Percentiles rank a stretch among this genome's conserved stretches.
Evolutionary conservation across 30 jellyfish, hydroid and myxozoan genomes (phyloP).

Genomic region (Nemopilema nomurai): DNA sequence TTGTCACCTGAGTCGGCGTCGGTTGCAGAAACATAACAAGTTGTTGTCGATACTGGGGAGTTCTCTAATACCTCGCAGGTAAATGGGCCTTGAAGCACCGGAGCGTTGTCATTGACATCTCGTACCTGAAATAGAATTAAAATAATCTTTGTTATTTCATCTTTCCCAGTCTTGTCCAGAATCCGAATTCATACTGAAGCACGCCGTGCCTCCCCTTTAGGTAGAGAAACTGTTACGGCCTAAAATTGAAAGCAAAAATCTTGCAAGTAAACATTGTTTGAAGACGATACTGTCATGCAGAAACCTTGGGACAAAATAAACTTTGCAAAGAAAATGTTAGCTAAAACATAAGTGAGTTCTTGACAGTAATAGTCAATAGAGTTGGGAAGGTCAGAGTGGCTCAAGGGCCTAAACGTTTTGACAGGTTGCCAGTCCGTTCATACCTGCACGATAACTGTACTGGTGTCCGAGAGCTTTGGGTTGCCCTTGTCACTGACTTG

Average conservation of each 20-base stretch:
- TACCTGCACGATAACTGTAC: slow-evolving; percentile 23
- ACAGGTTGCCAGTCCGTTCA: too few species aligned
- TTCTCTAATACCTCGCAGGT: slow-evolving; percentile 65
- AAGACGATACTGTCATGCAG: too few species aligned
- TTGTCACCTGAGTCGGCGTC: slow-evolving; percentile 81
- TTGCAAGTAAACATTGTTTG: too few species aligned
- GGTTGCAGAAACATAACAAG: slow-evolving; percentile 66
- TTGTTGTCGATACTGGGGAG: slow-evolving; percentile 44
- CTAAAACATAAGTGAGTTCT: too few species aligned
- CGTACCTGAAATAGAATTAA: slow-evolving; percentile 2
- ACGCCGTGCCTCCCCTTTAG: slow-evolving; percentile 7
- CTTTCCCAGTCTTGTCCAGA: too few species aligned
- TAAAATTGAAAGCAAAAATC: not conserved
- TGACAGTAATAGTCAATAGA: too few species aligned
- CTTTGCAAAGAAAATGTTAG: too few species aligned
- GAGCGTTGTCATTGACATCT: slow-evolving; percentile 90
- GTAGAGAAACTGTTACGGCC: not conserved
- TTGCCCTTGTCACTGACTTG: slow-evolving; percentile 67
- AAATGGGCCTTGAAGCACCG: slow-evolving; percentile 56
- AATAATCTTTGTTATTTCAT: too few species aligned
- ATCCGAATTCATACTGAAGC: not conserved
- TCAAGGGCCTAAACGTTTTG: too few species aligned
- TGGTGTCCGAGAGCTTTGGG: slow-evolving; percentile 24
- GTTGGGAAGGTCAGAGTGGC: too few species aligned
- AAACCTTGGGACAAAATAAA: too few species aligned